Base-by-base conservation (phyloP, 2,113 vertebrate genomes). In the Callocephalon fimbriatum region DNA sequence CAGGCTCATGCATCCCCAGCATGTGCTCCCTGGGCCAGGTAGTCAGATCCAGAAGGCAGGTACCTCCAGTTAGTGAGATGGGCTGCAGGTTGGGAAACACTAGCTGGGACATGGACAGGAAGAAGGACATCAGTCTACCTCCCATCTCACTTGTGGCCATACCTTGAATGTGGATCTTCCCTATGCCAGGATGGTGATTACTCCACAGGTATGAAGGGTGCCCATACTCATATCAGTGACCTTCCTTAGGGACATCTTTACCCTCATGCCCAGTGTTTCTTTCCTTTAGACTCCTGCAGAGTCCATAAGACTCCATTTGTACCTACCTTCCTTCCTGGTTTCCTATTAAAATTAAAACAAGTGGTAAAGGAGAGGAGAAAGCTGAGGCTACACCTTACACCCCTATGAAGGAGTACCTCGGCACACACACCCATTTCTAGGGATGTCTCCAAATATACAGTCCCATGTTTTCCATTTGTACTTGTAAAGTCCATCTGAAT, bases 1-100 rank as follows among this genome's bases (percentile, higher is more conserved):
- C 3, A 2, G 7, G 44, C 62, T 50, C 1, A 0, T 1, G 1
- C 37, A 66, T 22, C 5, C 61, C 51, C 5, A 2, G 38, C 6
- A 47, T 2, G 1, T 77, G 27, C 21, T 31, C 37, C 21, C 65
- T n/a, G 12, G 58, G 54, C 31, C 77, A 78, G 27, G 31, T 29
- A 37, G 58, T 29, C 42, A 78, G 37, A 71, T 71, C 14, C 42
- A 67, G 37, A 38, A 61, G 32, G 12, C 4, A 7, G 35, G 14
- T 61, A 7, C 23, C 5, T 10, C 26, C 17, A 7, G 22, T 18
- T 38, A 50, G 9, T 38, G 29, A 65, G 35, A 15, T 40, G 32
- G 58, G 40, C 32, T 32, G 27, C 35, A 62, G 47, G 12, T 1
- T 67, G 53, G 35, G 58, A 65, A 91, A 44, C 0, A 1, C 19